Evolutionary conservation across 2,888 invertebrate species (phyloP), one percentile per base, ranked within the genome.

Genomic region (Spisula solida): DNA sequence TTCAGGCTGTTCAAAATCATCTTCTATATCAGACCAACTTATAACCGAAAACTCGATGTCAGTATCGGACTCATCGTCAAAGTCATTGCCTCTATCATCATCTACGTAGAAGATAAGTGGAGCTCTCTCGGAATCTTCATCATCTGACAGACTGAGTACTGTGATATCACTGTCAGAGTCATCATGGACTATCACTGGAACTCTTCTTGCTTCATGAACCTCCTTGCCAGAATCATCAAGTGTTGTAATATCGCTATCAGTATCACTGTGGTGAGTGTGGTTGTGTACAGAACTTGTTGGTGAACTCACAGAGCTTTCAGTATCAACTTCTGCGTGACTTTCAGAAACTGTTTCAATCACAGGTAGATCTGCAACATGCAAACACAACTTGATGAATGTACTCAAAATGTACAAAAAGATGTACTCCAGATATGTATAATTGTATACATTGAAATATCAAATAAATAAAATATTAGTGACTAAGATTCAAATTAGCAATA

Each of bases 111-210:
- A 87, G n/a, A 78, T 82, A 51, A 51, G 81, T 47, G 84, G 91
- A 41, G 88, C 88, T 51, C 47, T 81, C 47, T 91, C 91, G 34
- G 87, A 86, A 34, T 85, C 66, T 34, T 86, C 91, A 34, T 90
- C 91, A 34, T 91, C 90, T 4, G 90, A 86, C 1, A 86, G 85
- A 20, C 85, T 86, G 14, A 94, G 51, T 29, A 94, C 51, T 48
- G 88, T 86, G 16, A 94, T 91, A 85, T 93, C 93, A 84, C 90
- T 92, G 66, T 55, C 70, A 60, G 25, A 10, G 2, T 83, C 83
- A 34, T 25, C 29, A 14, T 78, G 48, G 10, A 29, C 60, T 34
- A 29, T n/a, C 34, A 70, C 34, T 20, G 47, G 20, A 25, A 55
- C 51, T 82, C 60, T 82, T 66, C 78, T 82, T 70, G 47, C 55